Percentiles rank a stretch among this genome's conserved stretches.
These are phyloP conservation scores for Cryptotermes secundus DNA, from an alignment of 1,140 invertebrate genomes.

Conservation along the genomic window DNA sequence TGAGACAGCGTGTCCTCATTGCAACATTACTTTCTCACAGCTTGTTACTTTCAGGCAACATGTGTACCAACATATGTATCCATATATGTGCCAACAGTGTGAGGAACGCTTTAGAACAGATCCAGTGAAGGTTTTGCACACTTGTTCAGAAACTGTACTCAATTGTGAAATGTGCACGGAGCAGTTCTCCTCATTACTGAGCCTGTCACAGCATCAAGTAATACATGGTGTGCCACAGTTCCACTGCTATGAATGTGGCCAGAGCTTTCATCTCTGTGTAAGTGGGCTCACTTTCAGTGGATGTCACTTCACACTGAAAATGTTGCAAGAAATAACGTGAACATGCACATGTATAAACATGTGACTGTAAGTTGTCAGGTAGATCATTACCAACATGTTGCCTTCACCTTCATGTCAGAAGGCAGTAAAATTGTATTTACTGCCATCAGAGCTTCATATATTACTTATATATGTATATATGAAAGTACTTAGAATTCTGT, in stretches of 20 bases:
- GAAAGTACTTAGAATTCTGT: no score
- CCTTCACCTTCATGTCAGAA: no score
- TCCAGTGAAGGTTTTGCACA: background rate
- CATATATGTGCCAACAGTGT: conserved; percentile 48
- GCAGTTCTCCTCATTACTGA: conserved; percentile 29
- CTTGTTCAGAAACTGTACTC: conserved; percentile 24
- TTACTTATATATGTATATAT: no score
- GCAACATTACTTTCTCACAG: conserved; percentile 32
- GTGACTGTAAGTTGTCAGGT: no score
- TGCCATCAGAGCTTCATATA: no score
- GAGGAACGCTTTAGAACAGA: conserved; percentile 42
- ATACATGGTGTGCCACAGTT: conserved; percentile 30
- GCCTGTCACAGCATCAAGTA: conserved; percentile 37
- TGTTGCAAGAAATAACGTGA: no score
- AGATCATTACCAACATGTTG: no score
- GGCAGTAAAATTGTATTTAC: no score
- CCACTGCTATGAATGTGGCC: conserved; percentile 42
- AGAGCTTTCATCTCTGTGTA: conserved; percentile 29
- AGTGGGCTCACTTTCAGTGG: background rate
- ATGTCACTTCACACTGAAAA: no score
- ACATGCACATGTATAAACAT: no score
- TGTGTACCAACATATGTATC: conserved; percentile 47
- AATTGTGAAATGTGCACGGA: conserved; percentile 32
- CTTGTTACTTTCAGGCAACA: conserved; percentile 43
- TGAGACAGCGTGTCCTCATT: conserved; percentile 22